Percentiles rank a stretch among this genome's conserved stretches.
phyloP scores from a whole-genome alignment of 2,113 vertebrate species.

The Malurus cyaneus region DNA sequence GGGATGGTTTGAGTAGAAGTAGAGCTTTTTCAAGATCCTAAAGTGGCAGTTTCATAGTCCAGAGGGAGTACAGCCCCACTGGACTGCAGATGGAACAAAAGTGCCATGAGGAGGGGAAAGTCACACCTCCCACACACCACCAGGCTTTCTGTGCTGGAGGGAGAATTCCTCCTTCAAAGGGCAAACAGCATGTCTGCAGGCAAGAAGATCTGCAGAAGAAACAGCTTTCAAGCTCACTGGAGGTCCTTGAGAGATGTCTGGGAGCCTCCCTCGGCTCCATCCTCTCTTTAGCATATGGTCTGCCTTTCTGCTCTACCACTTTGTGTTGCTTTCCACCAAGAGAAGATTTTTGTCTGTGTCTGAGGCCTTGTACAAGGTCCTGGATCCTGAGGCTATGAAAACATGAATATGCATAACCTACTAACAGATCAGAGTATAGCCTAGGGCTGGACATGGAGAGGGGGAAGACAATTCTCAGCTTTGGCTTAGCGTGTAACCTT shows the following conservation, averaged over 20 bases:
- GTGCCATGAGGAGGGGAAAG: neutral
- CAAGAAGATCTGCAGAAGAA: conserved; percentile 18
- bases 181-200: neutral
- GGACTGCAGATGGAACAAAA: neutral
- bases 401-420: conserved; percentile 30
- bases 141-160: neutral
- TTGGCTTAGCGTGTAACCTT: neutral
- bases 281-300: neutral
- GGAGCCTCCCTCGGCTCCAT: neutral
- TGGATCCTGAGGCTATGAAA: conserved; percentile 24
- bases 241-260: neutral
- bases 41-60: neutral
- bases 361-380: neutral
- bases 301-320: neutral
- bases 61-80: neutral
- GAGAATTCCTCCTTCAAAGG: conserved; percentile 32
- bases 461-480: neutral
- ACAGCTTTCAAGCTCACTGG: neutral
- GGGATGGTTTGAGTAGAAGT: neutral
- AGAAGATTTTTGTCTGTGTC: neutral
- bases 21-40: neutral
- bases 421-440: conserved; percentile 21
- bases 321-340: neutral
- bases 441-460: neutral
- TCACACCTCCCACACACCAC: neutral